Base-by-base conservation (phyloP, 2,888 invertebrate genomes). In the Acanthococcus lagerstroemiae region DNA sequence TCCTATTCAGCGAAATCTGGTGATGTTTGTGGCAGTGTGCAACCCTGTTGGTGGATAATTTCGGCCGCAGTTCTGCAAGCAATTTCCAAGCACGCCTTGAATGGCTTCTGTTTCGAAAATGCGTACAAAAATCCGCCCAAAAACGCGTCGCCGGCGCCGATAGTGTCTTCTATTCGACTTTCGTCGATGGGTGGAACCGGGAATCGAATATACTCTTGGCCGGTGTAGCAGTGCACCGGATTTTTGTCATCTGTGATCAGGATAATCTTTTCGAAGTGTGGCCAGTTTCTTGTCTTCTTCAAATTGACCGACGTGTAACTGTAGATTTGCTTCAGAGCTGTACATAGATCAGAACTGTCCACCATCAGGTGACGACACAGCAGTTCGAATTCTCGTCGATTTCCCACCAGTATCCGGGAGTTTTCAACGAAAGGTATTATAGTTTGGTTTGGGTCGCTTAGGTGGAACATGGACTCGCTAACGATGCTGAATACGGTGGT, bases 141-240 rank as follows among this genome's bases (percentile, higher is more conserved):
- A 27, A 55, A 55, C 21, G 55, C 55, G 55, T 55, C 55, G 19
- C 55, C 55, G 19, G 55, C 55, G 19, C 55, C 55, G 27, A 30
- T 55, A 9, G 55, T 55, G n/a, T 55, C 55, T 55, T 27, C 21
- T 25, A 55, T 55, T 55, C 21, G 27, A 55, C 30, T 55, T 27
- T 21, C 55, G 19, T 21, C 55, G 19, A 55, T 30, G 17, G 27
- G 19, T 17, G 4, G 27, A 27, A 55, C 25, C 17, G 55, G 55
- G 25, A 55, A 55, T 2, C 17, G 17, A 17, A 55, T 3, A 12
- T 27, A 55, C 19, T 55, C 27, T 27, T 55, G 27, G 3, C 12
- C 21, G 4, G 55, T 55, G 30, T 55, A 55, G 17, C 55, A 55
- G 21, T 55, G 55, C 19, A 55, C 30, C 55, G 55, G 55, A n/a